Evolutionary conservation across 1,140 invertebrate species (phyloP).

Genomic region (Bombus terrestris): DNA sequence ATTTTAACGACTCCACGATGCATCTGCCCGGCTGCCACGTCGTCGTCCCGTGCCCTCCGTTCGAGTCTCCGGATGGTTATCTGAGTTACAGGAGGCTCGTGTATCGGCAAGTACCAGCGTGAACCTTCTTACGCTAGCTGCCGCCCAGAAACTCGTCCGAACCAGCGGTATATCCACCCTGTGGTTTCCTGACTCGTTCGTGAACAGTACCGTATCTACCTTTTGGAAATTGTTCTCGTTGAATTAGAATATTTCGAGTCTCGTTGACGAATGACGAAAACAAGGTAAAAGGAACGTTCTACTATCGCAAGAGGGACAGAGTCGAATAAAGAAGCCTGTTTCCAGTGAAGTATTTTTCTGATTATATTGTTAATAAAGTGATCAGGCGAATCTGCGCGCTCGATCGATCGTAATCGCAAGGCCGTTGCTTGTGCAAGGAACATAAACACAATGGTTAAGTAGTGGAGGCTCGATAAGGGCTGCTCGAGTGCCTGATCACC

Average conservation of each 20-base stretch:
- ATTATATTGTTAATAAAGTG: not conserved
- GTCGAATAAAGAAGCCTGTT: not conserved
- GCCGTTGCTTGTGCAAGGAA: not conserved
- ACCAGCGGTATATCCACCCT: not conserved
- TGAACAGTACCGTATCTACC: not conserved
- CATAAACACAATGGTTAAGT: not conserved
- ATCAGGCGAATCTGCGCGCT: not conserved
- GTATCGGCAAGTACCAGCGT: conserved; percentile 31
- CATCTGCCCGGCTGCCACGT: conserved; percentile 13
- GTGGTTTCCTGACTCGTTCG: not conserved
- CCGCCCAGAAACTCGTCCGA: conserved; percentile 1
- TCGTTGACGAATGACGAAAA: not conserved
- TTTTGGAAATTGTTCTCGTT: not conserved
- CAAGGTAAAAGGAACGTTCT: not conserved
- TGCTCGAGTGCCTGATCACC: not conserved
- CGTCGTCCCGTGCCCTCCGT: conserved; percentile 11
- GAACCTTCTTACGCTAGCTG: conserved; percentile 2
- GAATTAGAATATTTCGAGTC: not conserved
- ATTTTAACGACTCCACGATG: conserved; percentile 42
- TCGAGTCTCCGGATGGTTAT: not conserved
- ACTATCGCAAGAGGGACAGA: not conserved
- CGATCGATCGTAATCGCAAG: conserved; percentile 10
- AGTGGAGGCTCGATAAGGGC: not conserved
- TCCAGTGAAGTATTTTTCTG: too few species aligned
- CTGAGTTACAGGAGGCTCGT: not conserved